Evolutionary conservation across 2,888 invertebrate species (phyloP).

Genomic region (Chesias legatella): DNA sequence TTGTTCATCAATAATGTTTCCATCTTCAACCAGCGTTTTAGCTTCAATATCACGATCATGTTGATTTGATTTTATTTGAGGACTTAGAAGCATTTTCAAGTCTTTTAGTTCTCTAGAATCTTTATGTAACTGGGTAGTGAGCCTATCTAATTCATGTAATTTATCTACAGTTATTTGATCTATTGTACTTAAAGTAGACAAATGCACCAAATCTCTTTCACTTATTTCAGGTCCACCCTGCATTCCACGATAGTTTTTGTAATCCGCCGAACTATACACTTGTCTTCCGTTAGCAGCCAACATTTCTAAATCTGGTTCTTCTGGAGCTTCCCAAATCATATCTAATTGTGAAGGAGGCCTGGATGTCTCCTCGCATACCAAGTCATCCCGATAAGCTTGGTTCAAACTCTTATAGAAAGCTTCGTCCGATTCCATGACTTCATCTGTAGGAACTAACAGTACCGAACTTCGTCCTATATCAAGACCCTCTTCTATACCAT

Average conservation of each 20-base stretch:
- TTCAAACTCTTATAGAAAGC: slow-evolving; percentile 93
- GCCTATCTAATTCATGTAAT: slow-evolving; percentile 87
- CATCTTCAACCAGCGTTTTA: slow-evolving; percentile 81
- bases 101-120: slow-evolving; percentile 89
- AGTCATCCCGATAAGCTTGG: slow-evolving; percentile 91
- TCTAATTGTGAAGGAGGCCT: slow-evolving; percentile 87
- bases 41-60: slow-evolving; percentile 80
- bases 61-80: slow-evolving; percentile 76
- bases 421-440: slow-evolving; percentile 87
- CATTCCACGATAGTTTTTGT: slow-evolving; percentile 87
- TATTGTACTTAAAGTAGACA: slow-evolving; percentile 86
- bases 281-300: slow-evolving; percentile 80
- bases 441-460: slow-evolving; percentile 65
- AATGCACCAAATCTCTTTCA: slow-evolving; percentile 88
- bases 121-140: slow-evolving; percentile 88
- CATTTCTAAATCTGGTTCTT: slow-evolving; percentile 83
- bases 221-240: slow-evolving; percentile 86
- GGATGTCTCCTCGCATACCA: slow-evolving; percentile 83
- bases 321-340: slow-evolving; percentile 93
- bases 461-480: slow-evolving; percentile 73
- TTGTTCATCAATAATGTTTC: slow-evolving; percentile 85
- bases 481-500: slow-evolving; percentile 84
- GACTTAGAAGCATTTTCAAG: slow-evolving; percentile 85
- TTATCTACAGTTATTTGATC: slow-evolving; percentile 89
- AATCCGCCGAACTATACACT: slow-evolving; percentile 88